A percentile compares a stretch with the other conserved stretches of the same genome.
phyloP scores from a whole-genome alignment of 1,140 invertebrate species.

The Scaptodrosophila lebanonensis region DNA sequence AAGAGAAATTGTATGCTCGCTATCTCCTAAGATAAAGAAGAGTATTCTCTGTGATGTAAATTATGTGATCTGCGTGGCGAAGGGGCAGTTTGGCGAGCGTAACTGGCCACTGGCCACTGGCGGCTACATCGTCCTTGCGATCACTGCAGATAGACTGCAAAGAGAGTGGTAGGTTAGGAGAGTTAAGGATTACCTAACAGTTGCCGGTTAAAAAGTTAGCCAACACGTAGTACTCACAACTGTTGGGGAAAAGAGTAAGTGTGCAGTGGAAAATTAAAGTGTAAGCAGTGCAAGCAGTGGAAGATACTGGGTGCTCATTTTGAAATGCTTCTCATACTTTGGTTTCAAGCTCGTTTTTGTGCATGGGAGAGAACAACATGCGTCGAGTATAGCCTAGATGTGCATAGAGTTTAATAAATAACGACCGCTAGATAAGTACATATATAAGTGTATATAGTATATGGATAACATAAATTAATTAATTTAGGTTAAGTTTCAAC shows the following conservation, averaged over 20 bases:
- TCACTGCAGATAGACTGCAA: constrained; percentile 68
- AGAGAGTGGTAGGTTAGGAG: constrained; percentile 65
- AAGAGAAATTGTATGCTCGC: no score
- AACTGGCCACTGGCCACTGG: constrained; percentile 33
- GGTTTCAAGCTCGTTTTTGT: constrained; percentile 28
- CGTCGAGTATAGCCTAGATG: no score
- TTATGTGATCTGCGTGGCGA: constrained; percentile 37
- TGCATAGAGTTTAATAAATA: constrained; percentile 49
- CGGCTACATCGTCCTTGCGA: constrained; percentile 21
- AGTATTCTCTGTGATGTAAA: neutral
- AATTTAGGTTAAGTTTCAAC: neutral
- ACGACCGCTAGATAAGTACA: constrained; percentile 21
- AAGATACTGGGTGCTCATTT: constrained; percentile 23
- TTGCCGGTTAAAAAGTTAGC: constrained; percentile 4
- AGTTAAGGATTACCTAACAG: constrained; percentile 11
- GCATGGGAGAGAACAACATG: no score
- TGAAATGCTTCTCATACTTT: constrained; percentile 53
- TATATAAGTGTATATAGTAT: constrained; percentile 51
- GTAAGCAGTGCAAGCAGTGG: constrained; percentile 32
- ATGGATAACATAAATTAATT: constrained; percentile 12
- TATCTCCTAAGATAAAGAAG: constrained; percentile 6
- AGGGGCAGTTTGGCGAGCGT: constrained; percentile 53
- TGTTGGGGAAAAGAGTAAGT: constrained; percentile 21
- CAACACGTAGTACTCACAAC: neutral
- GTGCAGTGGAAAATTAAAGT: constrained; percentile 4